phyloP scores from a whole-genome alignment of 1,140 invertebrate species.

The Batillaria attramentaria region DNA sequence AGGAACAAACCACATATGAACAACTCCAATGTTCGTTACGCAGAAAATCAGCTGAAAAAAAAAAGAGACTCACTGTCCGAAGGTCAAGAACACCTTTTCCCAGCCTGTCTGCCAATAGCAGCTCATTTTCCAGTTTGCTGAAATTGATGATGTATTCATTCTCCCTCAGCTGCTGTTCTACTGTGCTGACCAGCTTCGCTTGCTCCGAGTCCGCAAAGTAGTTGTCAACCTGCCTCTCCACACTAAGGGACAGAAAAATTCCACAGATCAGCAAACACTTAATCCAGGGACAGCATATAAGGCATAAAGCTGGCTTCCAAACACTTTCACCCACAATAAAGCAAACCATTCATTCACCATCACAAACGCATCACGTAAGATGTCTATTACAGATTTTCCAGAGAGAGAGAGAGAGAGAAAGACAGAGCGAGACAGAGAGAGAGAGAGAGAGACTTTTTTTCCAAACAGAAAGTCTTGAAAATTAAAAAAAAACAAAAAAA shows the following conservation, averaged over 20 bases:
- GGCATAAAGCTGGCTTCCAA: background rate
- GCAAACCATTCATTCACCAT: background rate
- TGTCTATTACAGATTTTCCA: too few relatives aligned
- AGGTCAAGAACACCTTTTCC: conserved; percentile 17
- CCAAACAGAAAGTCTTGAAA: too few relatives aligned
- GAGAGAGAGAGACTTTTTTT: too few relatives aligned
- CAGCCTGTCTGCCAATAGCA: conserved; percentile 18
- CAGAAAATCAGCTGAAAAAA: too few relatives aligned
- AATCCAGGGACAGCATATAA: background rate
- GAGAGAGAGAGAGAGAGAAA: too few relatives aligned
- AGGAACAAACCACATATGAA: too few relatives aligned
- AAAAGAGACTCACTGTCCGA: conserved; percentile 23
- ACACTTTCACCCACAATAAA: background rate
- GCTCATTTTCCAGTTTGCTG: conserved; percentile 16
- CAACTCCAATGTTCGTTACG: too few relatives aligned
- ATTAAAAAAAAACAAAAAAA: too few relatives aligned
- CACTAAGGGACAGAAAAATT: background rate
- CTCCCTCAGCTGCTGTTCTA: conserved; percentile 27
- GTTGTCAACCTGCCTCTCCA: conserved; percentile 22
- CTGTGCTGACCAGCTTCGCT: conserved; percentile 25
- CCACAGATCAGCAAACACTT: too few relatives aligned
- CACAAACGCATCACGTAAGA: background rate
- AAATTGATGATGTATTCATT: conserved; percentile 24
- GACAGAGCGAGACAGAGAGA: too few relatives aligned
- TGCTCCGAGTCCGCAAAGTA: conserved; percentile 28